phyloP scores from a whole-genome alignment of 2,113 vertebrate species.

The Pseudorasbora parva region DNA sequence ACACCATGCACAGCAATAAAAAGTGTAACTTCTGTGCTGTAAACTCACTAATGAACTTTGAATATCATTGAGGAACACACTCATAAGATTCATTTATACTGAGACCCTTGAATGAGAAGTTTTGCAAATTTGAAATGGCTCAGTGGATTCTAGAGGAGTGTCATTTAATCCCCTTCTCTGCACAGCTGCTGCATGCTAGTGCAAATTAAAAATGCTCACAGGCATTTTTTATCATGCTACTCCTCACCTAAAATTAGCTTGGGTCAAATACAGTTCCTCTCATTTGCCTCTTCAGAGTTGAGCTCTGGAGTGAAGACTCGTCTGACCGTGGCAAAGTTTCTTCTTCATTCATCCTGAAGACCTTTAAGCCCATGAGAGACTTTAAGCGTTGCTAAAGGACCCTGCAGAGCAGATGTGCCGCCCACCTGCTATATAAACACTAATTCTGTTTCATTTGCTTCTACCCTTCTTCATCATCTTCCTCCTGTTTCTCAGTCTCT shows the following conservation, averaged over 20 bases:
- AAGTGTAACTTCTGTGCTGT: neutral
- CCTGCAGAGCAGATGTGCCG: constrained; percentile 44
- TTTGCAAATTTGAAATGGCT: constrained; percentile 24
- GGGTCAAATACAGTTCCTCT: constrained; percentile 39
- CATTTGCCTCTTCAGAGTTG: constrained; percentile 60
- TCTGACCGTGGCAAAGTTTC: constrained; percentile 24
- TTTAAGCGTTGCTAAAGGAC: constrained; percentile 30
- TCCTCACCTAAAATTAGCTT: constrained; percentile 43
- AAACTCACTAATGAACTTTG: neutral
- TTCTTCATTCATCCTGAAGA: constrained; percentile 42
- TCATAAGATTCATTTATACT: constrained; percentile 4
- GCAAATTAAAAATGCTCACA: constrained; percentile 49
- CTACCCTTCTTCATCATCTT: constrained; percentile 4
- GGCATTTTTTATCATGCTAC: constrained; percentile 43
- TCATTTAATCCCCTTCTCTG: constrained; percentile 40
- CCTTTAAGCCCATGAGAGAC: constrained; percentile 42
- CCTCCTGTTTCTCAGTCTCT: constrained; percentile 35
- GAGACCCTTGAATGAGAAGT: constrained; percentile 28
- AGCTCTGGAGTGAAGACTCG: constrained; percentile 31
- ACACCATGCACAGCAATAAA: neutral
- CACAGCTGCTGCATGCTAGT: constrained; percentile 44
- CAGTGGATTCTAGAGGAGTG: constrained; percentile 4
- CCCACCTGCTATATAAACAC: constrained; percentile 56
- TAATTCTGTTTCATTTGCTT: constrained; percentile 44
- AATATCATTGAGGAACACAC: constrained; percentile 7